Evolutionary conservation across 2,888 invertebrate genomes (phyloP).

Genomic region (Leucophenga maculata): DNA sequence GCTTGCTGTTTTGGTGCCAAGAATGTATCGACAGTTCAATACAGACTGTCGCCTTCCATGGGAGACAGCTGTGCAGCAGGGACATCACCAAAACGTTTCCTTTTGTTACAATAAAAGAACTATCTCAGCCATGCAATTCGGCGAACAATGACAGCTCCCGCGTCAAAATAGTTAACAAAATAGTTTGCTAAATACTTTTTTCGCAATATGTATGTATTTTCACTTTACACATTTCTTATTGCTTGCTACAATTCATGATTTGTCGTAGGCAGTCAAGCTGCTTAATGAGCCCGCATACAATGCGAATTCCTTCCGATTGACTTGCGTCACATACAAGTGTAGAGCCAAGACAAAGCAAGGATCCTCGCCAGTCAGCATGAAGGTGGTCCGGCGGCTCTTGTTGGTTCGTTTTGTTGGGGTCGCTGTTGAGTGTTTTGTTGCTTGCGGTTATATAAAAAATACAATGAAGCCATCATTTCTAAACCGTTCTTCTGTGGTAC

Average conservation of each 20-base stretch:
- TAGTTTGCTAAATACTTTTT: slow-evolving; percentile 1
- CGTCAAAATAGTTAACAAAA: too few species aligned
- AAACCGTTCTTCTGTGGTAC: slow-evolving; percentile 8
- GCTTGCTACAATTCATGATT: not conserved
- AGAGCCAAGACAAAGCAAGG: not conserved
- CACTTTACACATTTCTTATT: not conserved
- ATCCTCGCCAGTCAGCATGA: not conserved
- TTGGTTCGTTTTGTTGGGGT: slow-evolving; percentile 2
- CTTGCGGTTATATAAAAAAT: slow-evolving; percentile 19
- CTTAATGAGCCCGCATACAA: slow-evolving; percentile 24
- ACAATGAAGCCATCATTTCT: not conserved
- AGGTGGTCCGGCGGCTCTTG: slow-evolving; percentile 11
- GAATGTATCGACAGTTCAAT: slow-evolving; percentile 13
- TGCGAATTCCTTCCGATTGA: slow-evolving; percentile 4
- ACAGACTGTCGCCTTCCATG: not conserved
- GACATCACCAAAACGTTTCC: not conserved
- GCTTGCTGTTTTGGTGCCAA: not conserved
- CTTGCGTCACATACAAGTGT: slow-evolving; percentile 17
- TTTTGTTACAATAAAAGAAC: not conserved
- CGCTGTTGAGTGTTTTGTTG: slow-evolving; percentile 16
- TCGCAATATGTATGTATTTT: not conserved
- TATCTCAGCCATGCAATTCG: not conserved
- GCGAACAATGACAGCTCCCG: not conserved
- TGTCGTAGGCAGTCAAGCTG: not conserved
- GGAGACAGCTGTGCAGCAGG: slow-evolving; percentile 19